Base-by-base conservation (phyloP, 1,140 invertebrate genomes). In the Polyergus mexicanus region DNA sequence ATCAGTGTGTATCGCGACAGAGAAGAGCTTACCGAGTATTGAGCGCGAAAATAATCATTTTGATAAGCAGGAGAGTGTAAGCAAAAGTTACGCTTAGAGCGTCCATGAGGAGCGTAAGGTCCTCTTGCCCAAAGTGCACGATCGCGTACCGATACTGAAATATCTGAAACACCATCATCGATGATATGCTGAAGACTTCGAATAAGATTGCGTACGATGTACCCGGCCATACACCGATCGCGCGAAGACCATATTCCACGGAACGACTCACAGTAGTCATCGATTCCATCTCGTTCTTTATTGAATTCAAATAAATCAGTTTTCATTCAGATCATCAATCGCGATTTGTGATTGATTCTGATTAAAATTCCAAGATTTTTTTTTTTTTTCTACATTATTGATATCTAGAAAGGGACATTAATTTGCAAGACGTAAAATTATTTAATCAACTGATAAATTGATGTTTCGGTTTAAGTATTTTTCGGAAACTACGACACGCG, bases 151-250 rank as follows among this genome's bases (percentile, higher is more conserved):
- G 54, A 35, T 86, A 89, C 2, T 86, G 72, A 72, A 51, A 86
- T 10, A 10, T 41, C 6, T 86, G 77, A 16, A 72, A 44, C 3
- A 63, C 6, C 13, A 13, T 5, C 66, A 86, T 56, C 16, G 16
- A 8, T 2, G 13, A 13, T 38, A 78, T 28, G 66, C 72, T 86
- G 28, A 11, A n/a, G 3, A 89, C 6, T 51, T 76, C 76, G n/a
- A 66, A 38, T 16, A 84, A 10, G 28, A 56, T 22, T 7, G 75
- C 84, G 1, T 19, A 77, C 5, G 72, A 25, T 10, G 41, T 77
- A 10, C 68, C 60, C 8, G 88, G 78, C 88, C 88, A 89, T 7
- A 84, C 2, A 8, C 84, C 88, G 13, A 81, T 51, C 6, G 84
- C 10, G 32, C 68, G 72, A 35, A 89, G 77, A 0, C 88, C 77